phyloP scores from a whole-genome alignment of 1,140 invertebrate species.

The Drosophila burlai region DNA sequence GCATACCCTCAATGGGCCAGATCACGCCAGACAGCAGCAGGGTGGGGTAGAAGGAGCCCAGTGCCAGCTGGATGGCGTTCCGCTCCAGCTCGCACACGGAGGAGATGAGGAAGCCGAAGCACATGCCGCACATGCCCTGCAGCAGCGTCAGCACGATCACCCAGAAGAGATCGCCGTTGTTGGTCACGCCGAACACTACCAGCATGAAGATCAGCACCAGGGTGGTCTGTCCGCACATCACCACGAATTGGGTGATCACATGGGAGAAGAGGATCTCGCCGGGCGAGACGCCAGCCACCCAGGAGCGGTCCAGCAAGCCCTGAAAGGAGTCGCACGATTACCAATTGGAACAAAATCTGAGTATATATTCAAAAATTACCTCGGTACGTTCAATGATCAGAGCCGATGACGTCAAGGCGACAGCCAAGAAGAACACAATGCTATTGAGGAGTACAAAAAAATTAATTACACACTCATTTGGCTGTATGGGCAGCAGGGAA shows the following conservation, averaged over 20 bases:
- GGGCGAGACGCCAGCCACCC: conserved; percentile 94
- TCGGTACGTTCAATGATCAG: conserved; percentile 95
- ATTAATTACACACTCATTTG: conserved; percentile 23
- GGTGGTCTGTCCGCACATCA: conserved; percentile 95
- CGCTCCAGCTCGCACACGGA: conserved; percentile 96
- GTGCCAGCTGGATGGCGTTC: conserved; percentile 96
- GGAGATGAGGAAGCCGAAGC: conserved; percentile 97
- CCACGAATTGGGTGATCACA: conserved; percentile 96
- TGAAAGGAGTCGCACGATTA: conserved; percentile 82
- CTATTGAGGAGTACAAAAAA: conserved; percentile 86
- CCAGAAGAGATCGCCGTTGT: conserved; percentile 92
- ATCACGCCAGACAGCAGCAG: conserved; percentile 96
- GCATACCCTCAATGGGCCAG: conserved; percentile 96
- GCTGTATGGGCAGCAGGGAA: neutral
- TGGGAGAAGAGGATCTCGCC: conserved; percentile 96
- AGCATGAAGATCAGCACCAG: conserved; percentile 96
- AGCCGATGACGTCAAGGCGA: conserved; percentile 96
- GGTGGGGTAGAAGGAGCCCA: conserved; percentile 98
- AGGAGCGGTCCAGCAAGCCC: conserved; percentile 94
- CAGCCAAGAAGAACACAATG: conserved; percentile 97
- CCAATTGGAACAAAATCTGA: too few relatives aligned
- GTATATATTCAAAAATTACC: conserved; percentile 52
- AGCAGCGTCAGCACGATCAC: conserved; percentile 94
- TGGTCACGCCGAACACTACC: conserved; percentile 94
- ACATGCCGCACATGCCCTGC: conserved; percentile 97